A percentile compares a stretch with the other conserved stretches of the same genome.
Conservation (phyloP, 2,888 invertebrate species). For the Fabriciana adippe region DNA sequence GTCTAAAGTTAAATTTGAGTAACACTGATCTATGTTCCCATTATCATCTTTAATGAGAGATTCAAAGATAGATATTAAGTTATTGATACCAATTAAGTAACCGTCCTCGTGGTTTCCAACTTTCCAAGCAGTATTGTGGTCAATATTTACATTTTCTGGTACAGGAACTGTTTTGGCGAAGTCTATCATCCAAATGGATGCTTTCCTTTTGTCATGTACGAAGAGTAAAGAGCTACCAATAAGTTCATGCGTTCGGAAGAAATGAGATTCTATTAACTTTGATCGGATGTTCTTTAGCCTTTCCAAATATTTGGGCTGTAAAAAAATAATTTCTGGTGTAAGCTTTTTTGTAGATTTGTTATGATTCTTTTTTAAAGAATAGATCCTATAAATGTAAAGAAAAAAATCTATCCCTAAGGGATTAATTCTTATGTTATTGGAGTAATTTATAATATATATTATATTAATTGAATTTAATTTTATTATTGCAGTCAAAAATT, state of each 20-base stretch:
- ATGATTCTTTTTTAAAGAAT: too few species aligned
- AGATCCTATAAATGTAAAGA: too few species aligned
- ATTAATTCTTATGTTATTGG: too few species aligned
- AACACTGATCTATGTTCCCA: slow-evolving; percentile 68
- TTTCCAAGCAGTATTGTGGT: slow-evolving; percentile 93
- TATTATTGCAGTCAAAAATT: too few species aligned
- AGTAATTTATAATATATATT: not conserved
- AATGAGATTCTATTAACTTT: slow-evolving; percentile 92
- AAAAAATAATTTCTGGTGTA: slow-evolving; percentile 30
- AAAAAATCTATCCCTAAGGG: too few species aligned
- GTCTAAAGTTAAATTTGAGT: slow-evolving; percentile 60
- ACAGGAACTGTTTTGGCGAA: slow-evolving; percentile 96
- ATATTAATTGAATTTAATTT: not conserved
- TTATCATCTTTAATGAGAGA: slow-evolving; percentile 80
- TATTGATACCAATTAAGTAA: slow-evolving; percentile 95
- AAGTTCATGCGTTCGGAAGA: slow-evolving; percentile 96
- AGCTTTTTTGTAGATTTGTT: too few species aligned
- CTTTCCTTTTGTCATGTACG: slow-evolving; percentile 94
- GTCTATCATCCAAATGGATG: slow-evolving; percentile 98
- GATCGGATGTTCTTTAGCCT: slow-evolving; percentile 92
- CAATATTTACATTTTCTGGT: slow-evolving; percentile 87
- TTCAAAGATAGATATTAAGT: slow-evolving; percentile 92
- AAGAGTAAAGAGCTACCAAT: slow-evolving; percentile 97
- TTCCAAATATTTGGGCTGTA: slow-evolving; percentile 91
- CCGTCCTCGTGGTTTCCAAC: slow-evolving; percentile 99